A percentile compares a stretch with the other conserved stretches of the same genome.
Evolutionary conservation across 2,113 vertebrate species (phyloP).

Genomic region (Propithecus coquereli): DNA sequence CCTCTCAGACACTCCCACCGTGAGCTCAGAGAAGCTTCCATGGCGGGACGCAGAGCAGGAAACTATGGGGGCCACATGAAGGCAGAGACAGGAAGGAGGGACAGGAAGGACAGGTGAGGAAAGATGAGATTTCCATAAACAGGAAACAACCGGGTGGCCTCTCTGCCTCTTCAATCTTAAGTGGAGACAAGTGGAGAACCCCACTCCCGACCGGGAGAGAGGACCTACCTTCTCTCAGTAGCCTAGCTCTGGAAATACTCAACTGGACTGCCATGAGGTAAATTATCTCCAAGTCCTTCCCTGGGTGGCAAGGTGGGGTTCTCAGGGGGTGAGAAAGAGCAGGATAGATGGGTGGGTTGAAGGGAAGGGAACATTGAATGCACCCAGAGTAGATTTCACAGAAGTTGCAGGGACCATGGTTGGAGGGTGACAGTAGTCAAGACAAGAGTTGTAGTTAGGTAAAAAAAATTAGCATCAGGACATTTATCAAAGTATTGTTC

Average conservation of each 20-base stretch:
- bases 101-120: conserved; percentile 65
- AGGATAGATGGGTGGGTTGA: background rate
- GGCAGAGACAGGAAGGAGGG: conserved; percentile 52
- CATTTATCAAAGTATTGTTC: background rate
- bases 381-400: background rate
- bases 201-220: background rate
- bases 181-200: background rate
- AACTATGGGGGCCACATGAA: background rate
- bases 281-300: background rate
- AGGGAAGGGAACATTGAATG: background rate
- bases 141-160: conserved; percentile 48
- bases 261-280: background rate
- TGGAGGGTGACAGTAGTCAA: background rate
- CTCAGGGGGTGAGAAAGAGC: background rate
- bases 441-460: background rate
- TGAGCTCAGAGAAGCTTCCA: background rate
- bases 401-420: no score
- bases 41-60: conserved; percentile 46
- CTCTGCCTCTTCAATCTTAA: conserved; percentile 39
- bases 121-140: conserved; percentile 63
- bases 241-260: background rate
- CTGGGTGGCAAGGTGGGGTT: background rate
- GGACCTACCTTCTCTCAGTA: background rate
- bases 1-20: background rate
- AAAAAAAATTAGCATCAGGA: background rate